Base-by-base conservation (phyloP, 2,797 vertebrate species). In the Lates japonicus region DNA sequence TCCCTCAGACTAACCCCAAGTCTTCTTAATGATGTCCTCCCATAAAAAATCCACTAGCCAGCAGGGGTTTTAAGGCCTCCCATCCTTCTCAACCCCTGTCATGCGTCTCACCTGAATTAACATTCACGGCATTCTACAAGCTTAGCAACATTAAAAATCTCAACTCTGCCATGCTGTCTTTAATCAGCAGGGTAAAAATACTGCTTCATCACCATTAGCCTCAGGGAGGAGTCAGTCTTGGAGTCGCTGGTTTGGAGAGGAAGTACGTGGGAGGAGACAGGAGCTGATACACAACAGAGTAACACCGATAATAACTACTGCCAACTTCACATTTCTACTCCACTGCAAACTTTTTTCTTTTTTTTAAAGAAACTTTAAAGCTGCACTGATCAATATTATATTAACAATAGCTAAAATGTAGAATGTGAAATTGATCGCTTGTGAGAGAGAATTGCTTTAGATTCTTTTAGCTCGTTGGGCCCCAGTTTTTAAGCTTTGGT, bases 131-230 rank as follows among this genome's bases (percentile, higher is more conserved):
- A 68, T 4, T 22, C 19, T 29, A 44, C 60, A 77, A 68, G 72
- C 39, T n/a, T n/a, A 46, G 41, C 60, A 20, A 69, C 57, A 72
- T 51, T 65, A 64, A 69, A 57, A 20, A n/a, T 67, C 29, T 71
- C 46, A 17, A 58, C 74, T 65, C 63, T 63, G 3, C 46, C 0
- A 8, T 29, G 46, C 51, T 59, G 22, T 68, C 57, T 86, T 59
- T 76, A 87, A 81, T 87, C 79, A 72, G 12, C 57, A 48, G 74
- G 7, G 46, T 77, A 78, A 73, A 83, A 70, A 70, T 52, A 76
- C 61, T 11, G 31, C 58, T 11, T n/a, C 60, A 29, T 49, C 42
- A 63, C 31, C 62, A 65, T 81, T 69, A 63, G 73, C 51, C 64
- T 55, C 39, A 0, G 81, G 76, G 60, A 7, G 49, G 81, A 86